Base-by-base conservation (phyloP, 2,113 vertebrate genomes). In the Haemorhous mexicanus region DNA sequence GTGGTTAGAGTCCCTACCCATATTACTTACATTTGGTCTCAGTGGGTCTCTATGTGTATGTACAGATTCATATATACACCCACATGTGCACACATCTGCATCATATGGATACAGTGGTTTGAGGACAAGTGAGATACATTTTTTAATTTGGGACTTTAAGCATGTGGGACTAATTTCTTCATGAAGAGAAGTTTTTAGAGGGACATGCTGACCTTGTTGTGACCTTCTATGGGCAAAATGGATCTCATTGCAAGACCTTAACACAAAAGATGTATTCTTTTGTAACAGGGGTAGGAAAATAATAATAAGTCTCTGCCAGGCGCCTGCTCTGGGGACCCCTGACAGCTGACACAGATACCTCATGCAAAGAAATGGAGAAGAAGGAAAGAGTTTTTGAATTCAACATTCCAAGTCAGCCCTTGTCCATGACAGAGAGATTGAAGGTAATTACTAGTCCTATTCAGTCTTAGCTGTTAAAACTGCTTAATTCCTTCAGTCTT, bases 241-340 rank as follows among this genome's bases (percentile, higher is more conserved):
- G 27, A 81, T 64, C 13, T 67, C 46, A 10, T 23, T 70, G 44
- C 43, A 81, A 50, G 47, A 55, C 47, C 22, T 84, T 50, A 72
- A 56, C 47, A 67, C 26, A 79, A 52, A 7, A 44, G 18, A 43
- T 30, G 15, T 47, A 52, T 35, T 23, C 46, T 64, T 75, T 43
- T 26, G 33, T 18, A 39, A 26, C 16, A 63, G 39, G 4, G 4
- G 7, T 47, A 21, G 43, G 18, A 49, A 12, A 70, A 49, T 19
- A 16, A 20, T 46, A 44, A 70, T 66, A 61, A 66, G 10, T 3
- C 16, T 91, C 18, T 21, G 53, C 28, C 16, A 77, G 52, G 17
- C 1, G 16, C 18, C 32, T 76, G 28, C 35, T 44, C 21, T 15
- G 39, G 2, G 1, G 15, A 16, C 0, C 1, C 30, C 35, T 64